phyloP scores from a whole-genome alignment of 1,140 invertebrate species.

The Leptinotarsa lineolata region DNA sequence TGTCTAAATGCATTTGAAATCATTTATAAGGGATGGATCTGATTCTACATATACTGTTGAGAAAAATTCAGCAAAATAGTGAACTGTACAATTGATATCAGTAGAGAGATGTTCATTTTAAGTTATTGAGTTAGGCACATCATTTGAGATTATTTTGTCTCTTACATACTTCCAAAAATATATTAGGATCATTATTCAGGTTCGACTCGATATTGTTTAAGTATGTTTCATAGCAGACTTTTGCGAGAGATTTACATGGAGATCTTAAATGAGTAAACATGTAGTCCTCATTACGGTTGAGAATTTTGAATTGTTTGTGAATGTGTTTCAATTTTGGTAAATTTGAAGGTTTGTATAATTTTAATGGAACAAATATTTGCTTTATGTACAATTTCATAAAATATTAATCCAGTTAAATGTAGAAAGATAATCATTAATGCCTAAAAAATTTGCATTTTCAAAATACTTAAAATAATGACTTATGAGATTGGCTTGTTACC shows the following conservation, averaged over 20 bases:
- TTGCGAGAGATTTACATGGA: constrained; percentile 10
- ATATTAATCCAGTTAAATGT: constrained; percentile 10
- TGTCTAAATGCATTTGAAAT: neutral
- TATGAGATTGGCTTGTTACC: neutral
- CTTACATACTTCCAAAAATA: constrained; percentile 7
- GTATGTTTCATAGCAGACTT: constrained; percentile 12
- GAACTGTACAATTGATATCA: neutral
- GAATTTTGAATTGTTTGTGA: constrained; percentile 12
- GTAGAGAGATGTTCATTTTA: neutral
- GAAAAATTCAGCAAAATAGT: constrained; percentile 11
- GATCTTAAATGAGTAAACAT: constrained; percentile 20
- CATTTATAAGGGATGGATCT: neutral
- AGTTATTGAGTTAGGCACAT: constrained; percentile 1
- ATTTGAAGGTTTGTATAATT: constrained; percentile 16
- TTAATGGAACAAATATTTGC: constrained; percentile 21
- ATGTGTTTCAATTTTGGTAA: constrained; percentile 6
- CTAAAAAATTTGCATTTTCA: constrained; percentile 2
- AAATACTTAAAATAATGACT: constrained; percentile 4
- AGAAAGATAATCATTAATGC: constrained; percentile 2
- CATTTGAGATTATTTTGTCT: neutral
- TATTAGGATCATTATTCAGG: neutral
- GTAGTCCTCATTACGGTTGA: constrained; percentile 11
- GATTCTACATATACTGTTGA: constrained; percentile 11
- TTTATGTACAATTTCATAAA: constrained; percentile 12
- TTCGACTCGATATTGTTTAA: constrained; percentile 1